Base-by-base conservation (phyloP, 2,888 invertebrate genomes). In the Diarsia brunnea region DNA sequence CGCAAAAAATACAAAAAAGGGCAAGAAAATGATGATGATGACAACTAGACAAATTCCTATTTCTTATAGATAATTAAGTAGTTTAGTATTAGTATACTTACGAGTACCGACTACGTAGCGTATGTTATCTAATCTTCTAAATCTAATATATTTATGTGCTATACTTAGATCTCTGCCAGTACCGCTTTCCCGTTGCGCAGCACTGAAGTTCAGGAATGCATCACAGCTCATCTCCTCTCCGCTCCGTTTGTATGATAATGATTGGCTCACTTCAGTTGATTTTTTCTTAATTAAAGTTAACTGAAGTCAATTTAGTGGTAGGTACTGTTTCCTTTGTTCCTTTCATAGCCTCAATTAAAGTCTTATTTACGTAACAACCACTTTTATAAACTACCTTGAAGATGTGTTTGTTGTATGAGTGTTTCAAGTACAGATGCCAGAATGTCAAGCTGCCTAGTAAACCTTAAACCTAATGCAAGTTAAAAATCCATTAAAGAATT, bases 101-200 rank as follows among this genome's bases (percentile, higher is more conserved):
- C 63, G 43, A 63, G n/a, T 60, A 31, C 19, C 60, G 47, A 21
- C 51, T 21, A n/a, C 2, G 4, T 27, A 38, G 16, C 19, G 47
- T n/a, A 19, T 2, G 43, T 49, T 24, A 4, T 27, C 12, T 16
- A 7, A 19, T n/a, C 14, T 49, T 38, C n/a, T n/a, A 10, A 10
- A n/a, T n/a, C n/a, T n/a, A n/a, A n/a, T n/a, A n/a, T n/a, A n/a
- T n/a, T n/a, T 24, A 63, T 43, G 21, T 21, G 31, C 31, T n/a
- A 74, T 75, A 81, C 78, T 75, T 75, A 64, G 49, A 45, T 31
- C 51, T 75, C 55, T 45, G 38, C 45, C n/a, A 0, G 16, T 24
- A 0, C n/a, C 7, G 8, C 31, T 63, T n/a, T 11, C 16, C 43
- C 47, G 43, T 31, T 55, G 4, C 27, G 10, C 21, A 49, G 27